phyloP scores from a whole-genome alignment of 64 coral and sea anemone species.

The Pocillopora damicornis region DNA sequence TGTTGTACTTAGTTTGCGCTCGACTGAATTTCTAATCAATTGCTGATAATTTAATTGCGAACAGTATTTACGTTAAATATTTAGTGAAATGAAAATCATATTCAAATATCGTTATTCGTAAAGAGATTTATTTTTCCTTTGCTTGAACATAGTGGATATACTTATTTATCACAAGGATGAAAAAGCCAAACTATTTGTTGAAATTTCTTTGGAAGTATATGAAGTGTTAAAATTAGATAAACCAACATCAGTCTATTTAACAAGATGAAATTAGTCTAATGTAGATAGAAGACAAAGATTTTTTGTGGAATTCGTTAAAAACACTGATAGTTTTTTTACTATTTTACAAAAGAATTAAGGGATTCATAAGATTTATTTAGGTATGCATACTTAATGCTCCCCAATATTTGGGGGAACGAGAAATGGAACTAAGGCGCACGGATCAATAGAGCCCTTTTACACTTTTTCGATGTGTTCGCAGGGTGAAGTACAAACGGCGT shows the following conservation, averaged over 20 bases:
- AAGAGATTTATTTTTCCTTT: conserved; percentile 29
- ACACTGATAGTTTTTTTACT: conserved; percentile 15
- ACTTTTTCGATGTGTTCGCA: too few species aligned
- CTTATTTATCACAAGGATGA: conserved; percentile 39
- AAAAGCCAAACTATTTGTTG: conserved; percentile 26
- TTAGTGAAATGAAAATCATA: conserved; percentile 3
- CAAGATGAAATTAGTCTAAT: conserved; percentile 15
- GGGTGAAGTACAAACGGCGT: too few species aligned
- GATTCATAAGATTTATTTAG: too few species aligned
- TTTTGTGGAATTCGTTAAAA: background rate
- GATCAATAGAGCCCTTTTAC: too few species aligned
- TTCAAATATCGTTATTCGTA: conserved; percentile 2
- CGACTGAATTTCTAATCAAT: background rate
- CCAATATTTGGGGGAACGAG: too few species aligned
- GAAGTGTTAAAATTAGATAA: conserved; percentile 17
- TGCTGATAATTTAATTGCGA: conserved; percentile 1
- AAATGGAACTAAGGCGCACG: too few species aligned
- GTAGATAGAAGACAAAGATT: background rate
- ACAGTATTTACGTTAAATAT: conserved; percentile 30
- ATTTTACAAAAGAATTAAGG: conserved; percentile 10
- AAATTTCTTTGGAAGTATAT: conserved; percentile 10
- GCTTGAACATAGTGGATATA: conserved; percentile 34
- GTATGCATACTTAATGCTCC: too few species aligned
- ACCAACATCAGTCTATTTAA: conserved; percentile 8
- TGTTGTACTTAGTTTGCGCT: background rate